A percentile compares a stretch with the other conserved stretches of the same genome.
These are phyloP conservation scores for Caenorhabditis sulstoni DNA, from an alignment of 2,888 invertebrate genomes.

Conservation along the genomic window DNA sequence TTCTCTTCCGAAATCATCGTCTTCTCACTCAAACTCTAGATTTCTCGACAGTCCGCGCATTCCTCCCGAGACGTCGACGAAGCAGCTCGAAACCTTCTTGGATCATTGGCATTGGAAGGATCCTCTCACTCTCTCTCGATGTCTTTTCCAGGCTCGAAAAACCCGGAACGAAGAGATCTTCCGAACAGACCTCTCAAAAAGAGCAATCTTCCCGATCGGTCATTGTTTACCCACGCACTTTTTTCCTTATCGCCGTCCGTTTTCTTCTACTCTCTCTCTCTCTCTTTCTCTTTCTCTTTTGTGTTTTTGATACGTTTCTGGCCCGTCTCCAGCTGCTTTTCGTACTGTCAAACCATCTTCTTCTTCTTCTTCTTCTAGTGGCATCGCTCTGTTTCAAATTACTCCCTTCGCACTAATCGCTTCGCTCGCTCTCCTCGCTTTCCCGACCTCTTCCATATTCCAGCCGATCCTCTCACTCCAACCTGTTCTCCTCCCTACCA, in stretches of 20 bases:
- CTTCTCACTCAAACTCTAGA: too few relatives aligned
- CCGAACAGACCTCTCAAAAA: slow-evolving; percentile 27
- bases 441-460: slow-evolving; percentile 23
- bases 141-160: slow-evolving; percentile 9
- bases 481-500: slow-evolving; percentile 32
- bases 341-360: slow-evolving; percentile 2
- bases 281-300: slow-evolving; percentile 12
- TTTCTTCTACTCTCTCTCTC: slow-evolving; percentile 10
- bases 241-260: slow-evolving; percentile 17
- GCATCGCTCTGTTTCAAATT: neutral
- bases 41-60: too few relatives aligned
- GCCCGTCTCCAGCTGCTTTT: slow-evolving; percentile 20
- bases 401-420: slow-evolving; percentile 25
- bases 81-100: too few relatives aligned
- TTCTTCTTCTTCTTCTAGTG: neutral
- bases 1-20: too few relatives aligned
- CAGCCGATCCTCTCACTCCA: slow-evolving; percentile 14
- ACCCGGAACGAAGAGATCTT: slow-evolving; percentile 17
- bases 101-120: too few relatives aligned
- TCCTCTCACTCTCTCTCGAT: slow-evolving; percentile 1
- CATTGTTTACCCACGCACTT: slow-evolving; percentile 42
- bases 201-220: slow-evolving; percentile 27
- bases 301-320: slow-evolving; percentile 13
- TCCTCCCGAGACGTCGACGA: too few relatives aligned
- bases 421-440: slow-evolving; percentile 42